These are phyloP conservation scores for Campylomormyrus tamandua DNA, from an alignment of 2,113 vertebrate genomes.

Conservation along the genomic window DNA sequence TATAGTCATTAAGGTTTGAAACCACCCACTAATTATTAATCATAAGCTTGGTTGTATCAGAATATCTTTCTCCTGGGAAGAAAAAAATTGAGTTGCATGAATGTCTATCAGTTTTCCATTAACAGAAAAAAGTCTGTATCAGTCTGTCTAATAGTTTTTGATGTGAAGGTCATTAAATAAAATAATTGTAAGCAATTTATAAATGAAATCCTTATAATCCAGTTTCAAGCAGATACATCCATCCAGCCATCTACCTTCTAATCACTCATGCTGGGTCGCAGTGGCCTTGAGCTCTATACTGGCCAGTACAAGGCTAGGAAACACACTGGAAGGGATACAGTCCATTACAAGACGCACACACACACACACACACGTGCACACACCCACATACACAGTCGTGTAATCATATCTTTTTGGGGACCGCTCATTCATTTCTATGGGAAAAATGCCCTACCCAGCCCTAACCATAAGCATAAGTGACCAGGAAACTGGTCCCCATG, in stretches of 20 bases:
- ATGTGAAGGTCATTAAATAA: neutral
- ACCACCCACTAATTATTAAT: conserved; percentile 10
- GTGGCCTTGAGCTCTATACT: neutral
- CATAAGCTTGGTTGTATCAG: neutral
- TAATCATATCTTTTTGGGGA: neutral
- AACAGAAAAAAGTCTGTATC: neutral
- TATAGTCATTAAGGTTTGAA: conserved; percentile 8
- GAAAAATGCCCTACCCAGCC: neutral
- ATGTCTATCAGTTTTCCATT: neutral
- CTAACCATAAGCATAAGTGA: no score
- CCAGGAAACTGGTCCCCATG: no score
- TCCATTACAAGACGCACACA: neutral
- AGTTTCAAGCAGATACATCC: neutral
- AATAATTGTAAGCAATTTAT: neutral
- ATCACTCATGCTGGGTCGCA: neutral
- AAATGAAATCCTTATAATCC: neutral
- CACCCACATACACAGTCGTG: no score
- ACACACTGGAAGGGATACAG: neutral
- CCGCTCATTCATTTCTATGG: neutral
- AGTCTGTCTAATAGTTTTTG: neutral
- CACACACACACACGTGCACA: neutral
- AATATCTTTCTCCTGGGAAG: neutral
- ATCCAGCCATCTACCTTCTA: neutral
- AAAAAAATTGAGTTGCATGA: neutral
- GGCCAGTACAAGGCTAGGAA: neutral